Evolutionary conservation across 2,888 invertebrate species (phyloP), one percentile per base, ranked within the genome.

Genomic region (Nasonovia ribisnigri): DNA sequence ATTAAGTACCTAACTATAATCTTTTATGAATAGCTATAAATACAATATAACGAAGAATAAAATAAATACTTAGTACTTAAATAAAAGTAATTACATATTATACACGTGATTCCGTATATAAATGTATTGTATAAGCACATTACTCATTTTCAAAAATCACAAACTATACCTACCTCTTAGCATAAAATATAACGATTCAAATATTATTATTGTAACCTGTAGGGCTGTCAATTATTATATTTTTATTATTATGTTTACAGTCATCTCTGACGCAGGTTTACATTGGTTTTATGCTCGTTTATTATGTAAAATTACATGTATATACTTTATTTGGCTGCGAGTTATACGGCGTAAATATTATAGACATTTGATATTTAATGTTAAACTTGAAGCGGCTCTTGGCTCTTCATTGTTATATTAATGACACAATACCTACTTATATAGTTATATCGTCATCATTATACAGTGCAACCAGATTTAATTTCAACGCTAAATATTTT

Each of bases 261-360:
- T n/a, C n/a, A 67, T 67, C n/a, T 67, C 67, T 16, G 67, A n/a
- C n/a, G 67, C 6, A 67, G n/a, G 16, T n/a, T n/a, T 16, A 67
- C 67, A 13, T 67, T n/a, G 13, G 13, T 67, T n/a, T 67, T n/a
- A 67, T 67, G 16, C n/a, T 67, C n/a, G n/a, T n/a, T 5, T 54
- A n/a, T 67, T 67, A n/a, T 67, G 67, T 67, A 67, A 67, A 67
- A 67, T 67, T n/a, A 67, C n/a, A 67, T n/a, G 16, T 67, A n/a
- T 67, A 67, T 16, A 67, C n/a, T 67, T 67, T n/a, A 67, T 67
- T 67, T 67, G 4, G 67, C 67, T 67, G 67, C 67, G 16, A 67
- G n/a, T 67, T 67, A n/a, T 67, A n/a, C n/a, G 67, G 16, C n/a
- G n/a, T n/a, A 67, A n/a, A 67, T 13, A 67, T n/a, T 46, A 46